Evolutionary conservation across 2,113 vertebrate species (phyloP).

Genomic region (Alectura lathami): DNA sequence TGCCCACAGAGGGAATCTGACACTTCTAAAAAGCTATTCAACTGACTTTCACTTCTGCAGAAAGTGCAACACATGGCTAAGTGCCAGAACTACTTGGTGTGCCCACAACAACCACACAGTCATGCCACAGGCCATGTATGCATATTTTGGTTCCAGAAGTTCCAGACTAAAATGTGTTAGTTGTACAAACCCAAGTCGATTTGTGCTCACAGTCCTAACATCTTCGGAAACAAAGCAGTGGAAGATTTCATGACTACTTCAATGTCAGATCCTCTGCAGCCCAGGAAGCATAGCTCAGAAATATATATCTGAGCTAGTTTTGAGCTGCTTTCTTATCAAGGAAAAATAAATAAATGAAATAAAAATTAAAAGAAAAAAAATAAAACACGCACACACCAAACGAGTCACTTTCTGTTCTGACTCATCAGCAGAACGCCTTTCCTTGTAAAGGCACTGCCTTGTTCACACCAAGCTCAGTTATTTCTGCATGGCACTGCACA

Average conservation of each 20-base stretch:
- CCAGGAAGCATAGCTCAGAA: not conserved
- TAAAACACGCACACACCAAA: not conserved
- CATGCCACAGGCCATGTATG: rapidly evolving
- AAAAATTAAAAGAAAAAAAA: not conserved
- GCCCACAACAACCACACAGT: not conserved
- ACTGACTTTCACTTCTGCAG: not conserved
- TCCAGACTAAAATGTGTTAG: not conserved
- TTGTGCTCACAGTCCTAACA: not conserved
- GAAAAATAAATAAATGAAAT: not conserved
- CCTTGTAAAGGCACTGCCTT: not conserved
- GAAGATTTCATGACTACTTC: not conserved
- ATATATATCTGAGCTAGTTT: not conserved
- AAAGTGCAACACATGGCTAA: too few relatives aligned
- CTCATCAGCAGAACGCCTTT: not conserved
- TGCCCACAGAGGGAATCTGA: not conserved
- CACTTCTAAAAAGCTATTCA: not conserved
- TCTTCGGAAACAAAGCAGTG: not conserved
- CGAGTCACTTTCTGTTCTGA: not conserved
- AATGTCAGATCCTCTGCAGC: not conserved
- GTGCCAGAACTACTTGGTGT: not conserved
- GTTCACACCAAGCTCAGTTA: not conserved
- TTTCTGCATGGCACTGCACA: not conserved
- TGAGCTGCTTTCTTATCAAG: not conserved
- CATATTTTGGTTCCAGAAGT: not conserved
- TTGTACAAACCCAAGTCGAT: not conserved